Evolutionary conservation across 2,113 vertebrate genomes (phyloP).

Genomic region (Prionailurus viverrinus): DNA sequence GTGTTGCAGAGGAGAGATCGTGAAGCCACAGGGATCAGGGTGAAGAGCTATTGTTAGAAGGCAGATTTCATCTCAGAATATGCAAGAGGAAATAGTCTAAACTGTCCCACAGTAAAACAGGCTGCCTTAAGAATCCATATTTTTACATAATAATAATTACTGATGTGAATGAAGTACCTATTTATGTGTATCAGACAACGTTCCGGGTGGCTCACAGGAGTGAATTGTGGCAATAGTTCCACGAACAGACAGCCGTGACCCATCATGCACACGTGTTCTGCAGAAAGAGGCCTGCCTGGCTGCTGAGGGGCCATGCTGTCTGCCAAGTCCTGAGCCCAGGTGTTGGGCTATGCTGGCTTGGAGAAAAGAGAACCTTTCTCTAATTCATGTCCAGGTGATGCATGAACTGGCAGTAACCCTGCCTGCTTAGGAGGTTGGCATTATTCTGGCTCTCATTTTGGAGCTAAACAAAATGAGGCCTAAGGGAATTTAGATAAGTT

Average conservation of each 20-base stretch:
- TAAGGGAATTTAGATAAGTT: not conserved
- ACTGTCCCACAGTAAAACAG: not conserved
- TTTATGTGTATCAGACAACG: not conserved
- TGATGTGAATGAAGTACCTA: not conserved
- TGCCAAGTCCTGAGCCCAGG: not conserved
- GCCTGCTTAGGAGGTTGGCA: not conserved
- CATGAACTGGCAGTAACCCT: not conserved
- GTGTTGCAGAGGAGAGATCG: not conserved
- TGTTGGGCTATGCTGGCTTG: not conserved
- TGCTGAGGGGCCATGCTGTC: rapidly evolving
- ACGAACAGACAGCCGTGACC: not conserved
- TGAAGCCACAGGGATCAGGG: not conserved
- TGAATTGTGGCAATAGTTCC: no score
- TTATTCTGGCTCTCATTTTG: not conserved
- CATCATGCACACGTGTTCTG: rapidly evolving
- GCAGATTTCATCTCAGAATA: not conserved
- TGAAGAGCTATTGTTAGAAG: not conserved
- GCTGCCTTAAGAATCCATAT: not conserved
- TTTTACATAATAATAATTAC: not conserved
- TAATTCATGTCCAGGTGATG: not conserved
- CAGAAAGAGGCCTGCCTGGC: not conserved
- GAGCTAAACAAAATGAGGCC: not conserved
- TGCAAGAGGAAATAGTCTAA: not conserved
- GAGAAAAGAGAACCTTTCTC: not conserved
- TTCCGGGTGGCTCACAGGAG: not conserved